phyloP scores from a whole-genome alignment of 2,113 vertebrate genomes.

The Chrysemys picta region DNA sequence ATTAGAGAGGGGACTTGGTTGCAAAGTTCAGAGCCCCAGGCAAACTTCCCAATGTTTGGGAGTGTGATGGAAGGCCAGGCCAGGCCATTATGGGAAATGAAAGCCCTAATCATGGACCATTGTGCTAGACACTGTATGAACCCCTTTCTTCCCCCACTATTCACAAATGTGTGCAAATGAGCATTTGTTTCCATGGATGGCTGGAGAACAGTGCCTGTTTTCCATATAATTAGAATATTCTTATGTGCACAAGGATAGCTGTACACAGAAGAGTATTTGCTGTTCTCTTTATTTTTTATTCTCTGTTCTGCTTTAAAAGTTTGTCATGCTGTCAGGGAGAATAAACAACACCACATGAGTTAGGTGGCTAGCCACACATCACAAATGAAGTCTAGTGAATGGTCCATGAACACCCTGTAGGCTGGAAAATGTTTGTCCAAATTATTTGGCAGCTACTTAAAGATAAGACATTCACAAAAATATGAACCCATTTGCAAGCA shows the following conservation, averaged over 20 bases:
- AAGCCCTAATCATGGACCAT: background rate
- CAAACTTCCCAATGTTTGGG: background rate
- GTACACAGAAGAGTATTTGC: slow-evolving; percentile 21
- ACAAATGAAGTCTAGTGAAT: slow-evolving; percentile 7
- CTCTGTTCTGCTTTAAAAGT: background rate
- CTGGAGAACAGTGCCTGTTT: background rate
- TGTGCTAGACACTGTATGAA: background rate
- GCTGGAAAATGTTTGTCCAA: slow-evolving; percentile 2
- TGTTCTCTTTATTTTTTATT: background rate
- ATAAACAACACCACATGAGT: background rate
- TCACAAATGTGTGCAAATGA: background rate
- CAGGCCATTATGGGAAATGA: background rate
- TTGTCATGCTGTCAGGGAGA: background rate
- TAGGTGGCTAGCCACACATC: background rate
- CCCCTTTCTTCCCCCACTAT: background rate
- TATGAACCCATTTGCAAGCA: background rate
- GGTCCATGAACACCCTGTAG: accelerated
- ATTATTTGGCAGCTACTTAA: slow-evolving; percentile 2
- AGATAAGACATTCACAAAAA: background rate
- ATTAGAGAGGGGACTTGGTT: background rate
- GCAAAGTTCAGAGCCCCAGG: background rate
- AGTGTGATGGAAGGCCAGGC: background rate
- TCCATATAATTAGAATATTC: background rate
- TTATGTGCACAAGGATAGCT: slow-evolving; percentile 11
- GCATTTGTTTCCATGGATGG: background rate